These are phyloP conservation scores for Epistrophella euchroma DNA, from an alignment of 2,888 invertebrate genomes.

Conservation along the genomic window DNA sequence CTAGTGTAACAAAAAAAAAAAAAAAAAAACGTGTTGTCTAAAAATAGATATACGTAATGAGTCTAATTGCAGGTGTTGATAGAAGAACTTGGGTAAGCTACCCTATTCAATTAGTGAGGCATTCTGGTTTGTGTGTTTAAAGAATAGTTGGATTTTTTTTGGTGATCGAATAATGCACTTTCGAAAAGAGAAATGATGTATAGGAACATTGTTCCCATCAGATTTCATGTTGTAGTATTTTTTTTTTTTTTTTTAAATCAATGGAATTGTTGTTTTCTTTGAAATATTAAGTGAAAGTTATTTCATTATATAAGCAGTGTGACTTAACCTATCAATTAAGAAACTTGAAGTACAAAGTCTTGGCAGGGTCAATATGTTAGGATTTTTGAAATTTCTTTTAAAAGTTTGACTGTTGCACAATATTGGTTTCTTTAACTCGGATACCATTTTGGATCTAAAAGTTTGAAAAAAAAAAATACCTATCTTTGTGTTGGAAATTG, in stretches of 20 bases:
- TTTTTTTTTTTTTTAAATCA: conserved; percentile 15
- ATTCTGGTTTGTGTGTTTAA: conserved; percentile 12
- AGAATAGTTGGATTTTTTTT: neutral
- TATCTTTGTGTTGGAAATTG: no score
- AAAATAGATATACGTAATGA: neutral
- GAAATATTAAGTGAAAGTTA: conserved; percentile 15
- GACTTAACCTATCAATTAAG: neutral
- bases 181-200: neutral
- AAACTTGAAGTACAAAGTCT: neutral
- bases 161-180: neutral
- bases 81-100: neutral
- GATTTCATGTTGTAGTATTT: conserved; percentile 6
- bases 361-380: neutral
- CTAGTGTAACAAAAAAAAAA: neutral
- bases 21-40: neutral
- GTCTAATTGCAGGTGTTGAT: conserved; percentile 53
- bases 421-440: no score
- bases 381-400: neutral
- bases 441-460: no score
- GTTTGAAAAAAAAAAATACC: no score
- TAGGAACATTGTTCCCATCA: neutral
- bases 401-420: neutral
- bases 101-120: conserved; percentile 50
- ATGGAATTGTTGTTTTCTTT: conserved; percentile 1
- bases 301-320: neutral